Percentiles rank a stretch among this genome's conserved stretches.
Conservation (phyloP, 2,797 vertebrate genomes). For the Scyliorhinus canicula region DNA sequence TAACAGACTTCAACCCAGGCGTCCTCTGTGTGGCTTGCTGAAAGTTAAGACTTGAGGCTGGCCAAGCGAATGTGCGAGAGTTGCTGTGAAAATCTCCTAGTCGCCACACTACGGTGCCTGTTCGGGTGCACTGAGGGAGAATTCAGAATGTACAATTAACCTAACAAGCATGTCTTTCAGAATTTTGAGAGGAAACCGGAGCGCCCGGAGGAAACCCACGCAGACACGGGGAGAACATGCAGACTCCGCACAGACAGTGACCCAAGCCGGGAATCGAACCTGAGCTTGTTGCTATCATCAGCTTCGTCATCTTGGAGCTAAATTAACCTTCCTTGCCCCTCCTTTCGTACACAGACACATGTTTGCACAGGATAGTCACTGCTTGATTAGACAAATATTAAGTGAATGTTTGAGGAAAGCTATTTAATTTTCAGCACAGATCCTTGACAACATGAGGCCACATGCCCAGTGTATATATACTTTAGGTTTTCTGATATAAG, state of each 20-base stretch:
- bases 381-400: neutral
- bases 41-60: neutral
- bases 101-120: too few species aligned
- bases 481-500: neutral
- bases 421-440: neutral
- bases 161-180: too few species aligned
- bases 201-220: too few species aligned
- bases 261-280: too few species aligned
- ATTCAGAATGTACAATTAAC: too few species aligned
- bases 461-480: neutral
- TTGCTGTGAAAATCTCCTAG: too few species aligned
- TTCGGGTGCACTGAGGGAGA: too few species aligned
- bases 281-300: neutral
- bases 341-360: neutral
- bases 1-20: neutral
- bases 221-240: too few species aligned
- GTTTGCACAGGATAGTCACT: neutral
- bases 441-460: neutral
- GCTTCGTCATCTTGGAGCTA: neutral
- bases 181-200: too few species aligned
- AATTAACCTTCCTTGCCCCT: neutral
- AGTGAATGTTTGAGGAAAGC: constrained; percentile 5
- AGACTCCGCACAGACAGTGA: too few species aligned
- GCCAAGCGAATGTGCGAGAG: neutral
- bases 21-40: neutral